These are phyloP conservation scores for Zosterops japonicus DNA, from an alignment of 2,113 vertebrate species.

Conservation along the genomic window DNA sequence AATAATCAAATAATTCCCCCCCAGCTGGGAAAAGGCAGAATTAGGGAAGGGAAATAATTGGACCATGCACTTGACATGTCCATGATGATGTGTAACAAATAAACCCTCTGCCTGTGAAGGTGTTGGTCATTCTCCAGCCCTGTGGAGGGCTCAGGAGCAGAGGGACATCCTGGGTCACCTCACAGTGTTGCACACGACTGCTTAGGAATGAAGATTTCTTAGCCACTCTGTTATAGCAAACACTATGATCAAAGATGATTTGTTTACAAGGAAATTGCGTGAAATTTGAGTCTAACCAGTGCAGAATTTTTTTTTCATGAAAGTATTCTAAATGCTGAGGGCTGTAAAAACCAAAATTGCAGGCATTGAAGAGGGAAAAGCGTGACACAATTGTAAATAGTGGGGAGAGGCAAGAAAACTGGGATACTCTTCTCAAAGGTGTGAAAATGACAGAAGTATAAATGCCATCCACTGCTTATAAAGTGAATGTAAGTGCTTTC, in stretches of 20 bases:
- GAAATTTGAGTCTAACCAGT: background rate
- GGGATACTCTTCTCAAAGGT: background rate
- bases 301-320: background rate
- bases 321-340: background rate
- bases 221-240: background rate
- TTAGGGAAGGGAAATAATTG: background rate
- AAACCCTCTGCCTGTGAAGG: accelerated
- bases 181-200: background rate
- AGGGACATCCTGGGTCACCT: background rate
- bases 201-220: background rate
- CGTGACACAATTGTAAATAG: background rate
- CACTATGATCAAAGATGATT: background rate
- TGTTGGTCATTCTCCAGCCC: background rate
- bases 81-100: accelerated
- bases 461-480: background rate
- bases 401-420: background rate
- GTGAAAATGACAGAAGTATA: background rate
- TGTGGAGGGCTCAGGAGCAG: background rate
- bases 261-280: background rate
- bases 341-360: background rate
- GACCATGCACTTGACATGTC: background rate
- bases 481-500: background rate
- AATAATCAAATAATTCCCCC: background rate
- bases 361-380: background rate
- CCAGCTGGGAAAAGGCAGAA: background rate